Base-by-base conservation (phyloP, 2,113 vertebrate species). In the Chrysochloris asiatica region DNA sequence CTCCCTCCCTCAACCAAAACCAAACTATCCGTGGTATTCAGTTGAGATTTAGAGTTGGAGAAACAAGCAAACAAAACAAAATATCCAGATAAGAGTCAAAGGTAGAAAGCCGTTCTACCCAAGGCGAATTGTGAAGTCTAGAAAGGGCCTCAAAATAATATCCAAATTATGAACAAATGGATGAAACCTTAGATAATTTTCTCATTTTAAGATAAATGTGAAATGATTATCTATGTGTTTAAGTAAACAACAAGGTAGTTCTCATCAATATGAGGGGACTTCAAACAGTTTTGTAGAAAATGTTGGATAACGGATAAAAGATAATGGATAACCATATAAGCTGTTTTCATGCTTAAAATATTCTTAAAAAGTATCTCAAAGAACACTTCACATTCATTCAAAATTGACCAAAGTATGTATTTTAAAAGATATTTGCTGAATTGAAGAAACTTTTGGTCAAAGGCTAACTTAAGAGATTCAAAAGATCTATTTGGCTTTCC, bases 401-500 rank as follows among this genome's bases (percentile, higher is more conserved):
- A 47, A 87, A 85, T 28, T 91, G 75, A 75, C 38, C 30, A 88
- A 82, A 93, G 41, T 38, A 91, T 26, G 36, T 22, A 73, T 19
- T 92, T 82, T 61, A 90, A 92, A 89, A 63, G 41, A 81, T 6
- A 17, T 22, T 48, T 45, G 67, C 48, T 16, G 45, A 91, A 86
- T 71, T 93, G 69, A 88, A 89, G n/a, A 9, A 67, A 28, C 43
- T 86, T 95, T 93, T 91, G 30, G 89, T 85, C 89, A 95, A 86
- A 90, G 79, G 93, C 77, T 75, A 92, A 84, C 52, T 22, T 56
- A 56, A 56, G 54, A 92, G 72, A 95, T 78, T 0, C 38, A 93
- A 95, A 90, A 59, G 77, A 71, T 30, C 36, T 92, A 90, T 89
- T 13, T 82, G 81, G 88, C 76, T 85, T 92, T 83, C 67, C 91